Percentiles rank a stretch among this genome's conserved stretches.
These are phyloP conservation scores for Athalia circularis DNA, from an alignment of 2,888 invertebrate genomes.

Conservation along the genomic window DNA sequence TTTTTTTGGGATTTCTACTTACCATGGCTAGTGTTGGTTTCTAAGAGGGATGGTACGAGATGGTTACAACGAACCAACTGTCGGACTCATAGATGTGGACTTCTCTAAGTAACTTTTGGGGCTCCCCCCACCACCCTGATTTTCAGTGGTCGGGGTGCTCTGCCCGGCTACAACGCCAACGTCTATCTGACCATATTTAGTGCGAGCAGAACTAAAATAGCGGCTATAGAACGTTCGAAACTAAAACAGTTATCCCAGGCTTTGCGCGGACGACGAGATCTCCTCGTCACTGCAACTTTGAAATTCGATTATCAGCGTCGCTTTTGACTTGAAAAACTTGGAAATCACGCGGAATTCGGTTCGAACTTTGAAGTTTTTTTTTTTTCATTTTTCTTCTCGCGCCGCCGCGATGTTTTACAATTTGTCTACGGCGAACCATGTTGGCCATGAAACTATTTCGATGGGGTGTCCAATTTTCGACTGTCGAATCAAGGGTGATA, in stretches of 20 bases:
- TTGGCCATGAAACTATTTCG: no score
- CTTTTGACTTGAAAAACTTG: no score
- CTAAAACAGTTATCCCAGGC: constrained; percentile 68
- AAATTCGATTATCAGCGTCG: neutral
- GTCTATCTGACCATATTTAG: constrained; percentile 73
- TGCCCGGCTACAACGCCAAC: constrained; percentile 67
- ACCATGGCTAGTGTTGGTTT: constrained; percentile 69
- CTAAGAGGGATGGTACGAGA: constrained; percentile 67
- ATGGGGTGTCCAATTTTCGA: no score
- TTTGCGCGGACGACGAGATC: constrained; percentile 45
- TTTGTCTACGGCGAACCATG: no score
- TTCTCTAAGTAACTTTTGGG: constrained; percentile 72
- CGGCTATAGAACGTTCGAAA: constrained; percentile 66
- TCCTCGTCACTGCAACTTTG: neutral
- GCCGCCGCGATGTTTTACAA: no score
- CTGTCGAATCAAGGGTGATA: no score
- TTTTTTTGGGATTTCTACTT: constrained; percentile 59
- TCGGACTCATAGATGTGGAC: constrained; percentile 69
- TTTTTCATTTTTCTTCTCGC: no score
- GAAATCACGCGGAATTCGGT: no score
- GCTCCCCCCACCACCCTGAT: constrained; percentile 65
- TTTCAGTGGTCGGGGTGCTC: constrained; percentile 61
- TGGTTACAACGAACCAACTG: constrained; percentile 73
- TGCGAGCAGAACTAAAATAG: constrained; percentile 73
- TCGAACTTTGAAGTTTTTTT: no score